Evolutionary conservation across 2,797 vertebrate species (phyloP), one percentile per base, ranked within the genome.

Genomic region (Eptatretus atami): DNA sequence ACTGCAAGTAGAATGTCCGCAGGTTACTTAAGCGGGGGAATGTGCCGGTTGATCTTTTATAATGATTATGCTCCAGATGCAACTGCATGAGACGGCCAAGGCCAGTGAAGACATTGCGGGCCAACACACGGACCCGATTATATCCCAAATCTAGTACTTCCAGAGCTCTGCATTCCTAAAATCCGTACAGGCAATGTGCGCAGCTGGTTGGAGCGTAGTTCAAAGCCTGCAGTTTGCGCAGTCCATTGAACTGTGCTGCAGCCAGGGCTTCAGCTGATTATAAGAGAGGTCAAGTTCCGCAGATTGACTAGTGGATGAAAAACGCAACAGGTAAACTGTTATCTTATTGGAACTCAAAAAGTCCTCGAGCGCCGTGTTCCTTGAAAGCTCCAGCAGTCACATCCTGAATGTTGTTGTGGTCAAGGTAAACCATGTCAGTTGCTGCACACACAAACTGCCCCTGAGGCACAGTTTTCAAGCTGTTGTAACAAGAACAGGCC

Each of bases 31-130:
- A 78, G 65, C 88, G 82, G 14, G 92, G 92, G 63, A 98, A 73
- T 93, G 86, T 67, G 86, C 93, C 96, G 78, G 78, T 96, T 98
- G 69, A 98, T 90, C 76, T 95, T 98, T 88, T 90, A 79, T 96
- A 95, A 72, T 98, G 92, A 72, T 98, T 98, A 79, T 98, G 92
- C 76, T 98, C 92, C 73, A 96, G 75, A 67, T 98, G 92, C 71
- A 98, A 78, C 76, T 98, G 90, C 60, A 86, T 92, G 69, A 98
- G 81, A 71, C 92, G 82, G 70, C 87, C 82, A 68, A 98, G 81
- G 68, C 92, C 90, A 54, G 85, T 88, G 78, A 98, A 92, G 63
- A 92, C 88, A 72, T 98, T 98, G 63, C 92, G 82, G 66, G 84
- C 87, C 70, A 98, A 82, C 73, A 90, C 96, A 71, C 92, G 80